Percentiles rank a stretch among this genome's conserved stretches.
Evolutionary conservation across 1,140 invertebrate species (phyloP).

Genomic region (Euschistus heros): DNA sequence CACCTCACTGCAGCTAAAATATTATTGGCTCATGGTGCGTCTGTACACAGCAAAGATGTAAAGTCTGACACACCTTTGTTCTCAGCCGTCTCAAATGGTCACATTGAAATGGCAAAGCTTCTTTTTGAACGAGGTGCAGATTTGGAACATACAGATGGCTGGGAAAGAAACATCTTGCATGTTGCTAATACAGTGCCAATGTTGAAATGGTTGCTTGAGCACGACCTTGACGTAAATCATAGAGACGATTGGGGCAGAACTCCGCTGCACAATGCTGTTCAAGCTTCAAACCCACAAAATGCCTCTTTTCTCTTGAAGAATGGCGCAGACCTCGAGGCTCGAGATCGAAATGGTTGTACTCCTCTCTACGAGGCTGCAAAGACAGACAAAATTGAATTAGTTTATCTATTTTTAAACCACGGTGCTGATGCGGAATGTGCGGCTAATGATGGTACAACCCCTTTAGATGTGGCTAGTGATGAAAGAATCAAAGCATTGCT

Average conservation of each 20-base stretch:
- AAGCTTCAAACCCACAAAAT: not conserved
- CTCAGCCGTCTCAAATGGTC: not conserved
- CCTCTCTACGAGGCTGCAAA: not conserved
- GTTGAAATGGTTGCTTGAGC: not conserved
- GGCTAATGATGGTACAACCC: too few relatives aligned
- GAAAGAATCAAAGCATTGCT: too few relatives aligned
- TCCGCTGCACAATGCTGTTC: not conserved
- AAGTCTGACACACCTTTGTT: not conserved
- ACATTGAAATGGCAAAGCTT: not conserved
- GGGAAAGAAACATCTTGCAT: not conserved
- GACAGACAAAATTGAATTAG: not conserved
- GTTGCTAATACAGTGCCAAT: not conserved
- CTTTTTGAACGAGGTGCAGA: not conserved
- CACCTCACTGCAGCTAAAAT: too few relatives aligned
- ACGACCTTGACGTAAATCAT: not conserved
- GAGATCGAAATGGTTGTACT: not conserved
- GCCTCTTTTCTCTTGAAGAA: not conserved
- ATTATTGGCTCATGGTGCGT: too few relatives aligned
- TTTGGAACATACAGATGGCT: not conserved
- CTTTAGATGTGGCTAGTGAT: too few relatives aligned
- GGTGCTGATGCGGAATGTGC: too few relatives aligned
- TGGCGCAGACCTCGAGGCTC: not conserved
- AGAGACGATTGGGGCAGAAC: not conserved
- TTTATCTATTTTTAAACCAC: too few relatives aligned
- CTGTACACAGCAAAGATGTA: too few relatives aligned